Conservation (phyloP, 2,888 invertebrate species). For the Drosophila neotestacea region DNA sequence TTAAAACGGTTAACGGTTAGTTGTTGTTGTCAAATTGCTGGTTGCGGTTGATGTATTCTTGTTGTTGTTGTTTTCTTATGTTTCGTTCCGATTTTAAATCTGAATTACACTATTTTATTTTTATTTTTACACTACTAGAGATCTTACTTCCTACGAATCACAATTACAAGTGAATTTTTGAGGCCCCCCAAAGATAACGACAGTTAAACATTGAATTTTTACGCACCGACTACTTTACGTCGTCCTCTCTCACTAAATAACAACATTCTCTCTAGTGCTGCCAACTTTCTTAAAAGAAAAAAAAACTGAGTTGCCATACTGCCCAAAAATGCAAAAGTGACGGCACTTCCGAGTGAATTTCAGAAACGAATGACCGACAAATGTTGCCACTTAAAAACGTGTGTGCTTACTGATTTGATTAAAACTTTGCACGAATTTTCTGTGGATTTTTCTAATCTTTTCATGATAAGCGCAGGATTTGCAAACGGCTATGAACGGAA, state of each 20-base stretch:
- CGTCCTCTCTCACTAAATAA: conserved; percentile 21
- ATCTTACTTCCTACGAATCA: conserved; percentile 77
- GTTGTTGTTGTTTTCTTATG: conserved; percentile 50
- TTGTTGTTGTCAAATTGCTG: conserved; percentile 18
- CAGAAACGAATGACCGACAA: too few relatives aligned
- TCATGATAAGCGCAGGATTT: too few relatives aligned
- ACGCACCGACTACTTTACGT: conserved; percentile 50
- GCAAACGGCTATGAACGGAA: too few relatives aligned
- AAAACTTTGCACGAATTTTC: too few relatives aligned
- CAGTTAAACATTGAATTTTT: conserved; percentile 40
- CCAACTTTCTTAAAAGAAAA: too few relatives aligned
- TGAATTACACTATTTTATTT: conserved; percentile 65
- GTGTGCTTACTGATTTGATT: too few relatives aligned
- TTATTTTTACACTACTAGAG: conserved; percentile 67
- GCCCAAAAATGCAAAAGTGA: too few relatives aligned
- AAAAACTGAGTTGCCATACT: too few relatives aligned
- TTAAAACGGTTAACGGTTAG: conserved; percentile 17
- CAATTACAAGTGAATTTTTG: conserved; percentile 71
- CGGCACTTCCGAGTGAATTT: too few relatives aligned
- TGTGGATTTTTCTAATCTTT: too few relatives aligned
- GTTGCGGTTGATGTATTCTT: conserved; percentile 14
- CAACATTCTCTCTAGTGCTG: too few relatives aligned
- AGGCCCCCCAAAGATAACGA: conserved; percentile 37
- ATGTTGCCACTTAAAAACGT: too few relatives aligned
- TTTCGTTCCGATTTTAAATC: conserved; percentile 69